phyloP scores from a whole-genome alignment of 2,888 invertebrate genomes.

The Boloria selene region DNA sequence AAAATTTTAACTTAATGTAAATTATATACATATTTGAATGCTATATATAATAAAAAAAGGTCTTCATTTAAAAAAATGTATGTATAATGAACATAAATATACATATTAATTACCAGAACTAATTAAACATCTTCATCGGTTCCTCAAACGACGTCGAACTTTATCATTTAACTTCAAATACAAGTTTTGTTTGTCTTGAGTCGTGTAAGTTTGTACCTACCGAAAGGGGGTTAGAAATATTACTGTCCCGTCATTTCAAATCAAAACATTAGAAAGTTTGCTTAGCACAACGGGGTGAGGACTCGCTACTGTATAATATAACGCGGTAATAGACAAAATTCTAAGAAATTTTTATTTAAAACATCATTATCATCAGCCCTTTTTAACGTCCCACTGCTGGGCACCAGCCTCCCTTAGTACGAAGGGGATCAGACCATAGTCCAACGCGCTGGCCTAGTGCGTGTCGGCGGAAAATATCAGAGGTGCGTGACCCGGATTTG shows the following conservation, averaged over 20 bases:
- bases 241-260: slow-evolving; percentile 74
- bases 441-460: too few species aligned
- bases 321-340: slow-evolving; percentile 46
- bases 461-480: too few species aligned
- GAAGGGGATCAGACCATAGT: too few species aligned
- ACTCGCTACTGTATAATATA: slow-evolving; percentile 38
- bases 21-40: not conserved
- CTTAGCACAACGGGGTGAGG: slow-evolving; percentile 47
- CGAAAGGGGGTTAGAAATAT: slow-evolving; percentile 62
- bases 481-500: too few species aligned
- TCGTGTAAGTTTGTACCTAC: slow-evolving; percentile 22
- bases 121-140: slow-evolving; percentile 34
- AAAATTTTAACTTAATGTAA: not conserved
- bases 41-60: too few species aligned
- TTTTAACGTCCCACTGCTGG: too few species aligned
- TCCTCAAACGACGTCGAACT: slow-evolving; percentile 34
- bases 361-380: too few species aligned
- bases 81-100: not conserved
- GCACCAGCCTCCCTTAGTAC: too few species aligned
- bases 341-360: too few species aligned
- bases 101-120: slow-evolving; percentile 26
- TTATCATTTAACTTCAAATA: slow-evolving; percentile 28
- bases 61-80: too few species aligned
- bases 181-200: slow-evolving; percentile 10
- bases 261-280: slow-evolving; percentile 67